phyloP scores from a whole-genome alignment of 1,140 invertebrate genomes.

The Drosophila watanabei region DNA sequence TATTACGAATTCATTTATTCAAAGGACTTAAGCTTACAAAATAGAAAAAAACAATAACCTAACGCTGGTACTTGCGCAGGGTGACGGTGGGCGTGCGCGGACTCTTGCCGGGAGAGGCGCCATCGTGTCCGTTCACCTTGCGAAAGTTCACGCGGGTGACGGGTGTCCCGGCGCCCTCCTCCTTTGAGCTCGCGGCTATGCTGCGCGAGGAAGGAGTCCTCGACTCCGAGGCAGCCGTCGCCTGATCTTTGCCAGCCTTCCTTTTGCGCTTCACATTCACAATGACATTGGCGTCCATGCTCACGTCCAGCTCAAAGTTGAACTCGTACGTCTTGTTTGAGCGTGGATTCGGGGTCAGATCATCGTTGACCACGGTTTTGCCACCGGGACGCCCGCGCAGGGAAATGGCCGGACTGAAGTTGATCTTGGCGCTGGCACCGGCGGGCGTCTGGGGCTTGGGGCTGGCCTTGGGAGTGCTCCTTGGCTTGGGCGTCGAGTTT shows the following conservation, averaged over 20 bases:
- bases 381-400: slow-evolving; percentile 53
- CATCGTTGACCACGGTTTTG: slow-evolving; percentile 79
- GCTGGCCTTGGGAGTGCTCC: slow-evolving; percentile 1
- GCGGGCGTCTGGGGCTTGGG: slow-evolving; percentile 15
- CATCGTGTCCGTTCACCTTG: slow-evolving; percentile 44
- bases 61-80: slow-evolving; percentile 62
- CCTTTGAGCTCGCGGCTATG: slow-evolving; percentile 10
- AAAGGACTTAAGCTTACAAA: slow-evolving; percentile 9
- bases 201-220: slow-evolving; percentile 34
- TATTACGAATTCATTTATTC: slow-evolving; percentile 29
- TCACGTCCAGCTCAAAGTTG: slow-evolving; percentile 84
- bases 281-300: slow-evolving; percentile 84
- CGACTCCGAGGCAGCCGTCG: neutral
- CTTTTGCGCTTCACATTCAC: slow-evolving; percentile 84
- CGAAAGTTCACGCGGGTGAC: slow-evolving; percentile 69
- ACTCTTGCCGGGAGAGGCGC: slow-evolving; percentile 32
- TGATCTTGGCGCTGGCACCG: slow-evolving; percentile 58
- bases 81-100: slow-evolving; percentile 73
- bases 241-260: slow-evolving; percentile 37
- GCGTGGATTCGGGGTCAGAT: slow-evolving; percentile 72
- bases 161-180: slow-evolving; percentile 39
- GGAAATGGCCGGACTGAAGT: slow-evolving; percentile 72
- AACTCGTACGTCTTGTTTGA: slow-evolving; percentile 83
- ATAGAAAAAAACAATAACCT: slow-evolving; percentile 16
- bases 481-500: slow-evolving; percentile 6